These are phyloP conservation scores for Aramus guarauna DNA, from an alignment of 2,113 vertebrate species.

Conservation along the genomic window DNA sequence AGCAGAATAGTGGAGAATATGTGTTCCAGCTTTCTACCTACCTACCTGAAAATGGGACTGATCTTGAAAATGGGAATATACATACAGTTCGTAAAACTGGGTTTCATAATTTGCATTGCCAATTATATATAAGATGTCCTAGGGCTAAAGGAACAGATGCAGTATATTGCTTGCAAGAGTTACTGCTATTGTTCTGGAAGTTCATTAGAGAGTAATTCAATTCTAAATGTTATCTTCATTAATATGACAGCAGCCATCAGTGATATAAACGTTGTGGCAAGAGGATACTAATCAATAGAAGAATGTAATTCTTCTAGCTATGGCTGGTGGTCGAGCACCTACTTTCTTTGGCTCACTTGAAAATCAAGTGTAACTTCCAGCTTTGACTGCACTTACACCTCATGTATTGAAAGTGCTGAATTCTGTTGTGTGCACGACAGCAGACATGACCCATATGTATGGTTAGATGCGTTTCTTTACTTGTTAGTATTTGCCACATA, in stretches of 20 bases:
- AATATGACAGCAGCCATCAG: constrained; percentile 23
- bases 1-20: neutral
- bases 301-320: neutral
- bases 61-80: neutral
- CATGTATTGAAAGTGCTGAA: neutral
- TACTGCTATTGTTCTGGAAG: constrained; percentile 39
- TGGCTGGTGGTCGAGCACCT: neutral
- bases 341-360: neutral
- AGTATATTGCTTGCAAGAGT: neutral
- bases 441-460: neutral
- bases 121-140: constrained; percentile 22
- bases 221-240: constrained; percentile 55
- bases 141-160: constrained; percentile 21
- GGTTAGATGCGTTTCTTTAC: neutral
- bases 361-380: neutral
- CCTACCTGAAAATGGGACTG: neutral
- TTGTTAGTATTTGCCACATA: neutral
- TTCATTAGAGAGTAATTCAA: constrained; percentile 23
- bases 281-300: neutral
- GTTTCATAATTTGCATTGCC: constrained; percentile 5
- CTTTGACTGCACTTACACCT: neutral
- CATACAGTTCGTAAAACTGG: neutral
- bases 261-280: neutral
- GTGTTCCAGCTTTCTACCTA: neutral
- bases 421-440: neutral